Conservation (phyloP, 1,140 invertebrate species). For the Drosophila truncata region DNA sequence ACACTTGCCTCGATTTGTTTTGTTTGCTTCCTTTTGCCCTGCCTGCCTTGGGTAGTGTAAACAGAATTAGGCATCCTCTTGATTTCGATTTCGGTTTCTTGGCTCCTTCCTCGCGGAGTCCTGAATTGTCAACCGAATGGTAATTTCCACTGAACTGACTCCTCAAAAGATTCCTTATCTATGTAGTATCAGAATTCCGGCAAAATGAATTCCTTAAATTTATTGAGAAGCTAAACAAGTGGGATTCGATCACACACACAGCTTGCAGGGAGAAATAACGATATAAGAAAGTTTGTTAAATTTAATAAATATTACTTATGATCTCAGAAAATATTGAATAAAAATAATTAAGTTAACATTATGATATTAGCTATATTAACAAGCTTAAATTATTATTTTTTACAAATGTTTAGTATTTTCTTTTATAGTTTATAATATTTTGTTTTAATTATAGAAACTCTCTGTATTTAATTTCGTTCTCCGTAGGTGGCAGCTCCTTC, state of each 20-base stretch:
- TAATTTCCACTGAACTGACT: conserved; percentile 20
- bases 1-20: conserved; percentile 61
- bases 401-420: neutral
- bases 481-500: neutral
- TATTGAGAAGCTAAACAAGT: conserved; percentile 2
- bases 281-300: neutral
- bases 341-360: neutral
- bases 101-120: conserved; percentile 1
- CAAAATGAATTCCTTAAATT: conserved; percentile 1
- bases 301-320: neutral
- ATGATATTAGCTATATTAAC: neutral
- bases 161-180: conserved; percentile 1
- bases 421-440: neutral
- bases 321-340: no score
- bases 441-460: neutral
- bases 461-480: neutral
- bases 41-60: conserved; percentile 19
- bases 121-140: conserved; percentile 17
- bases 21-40: conserved; percentile 18
- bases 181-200: neutral
- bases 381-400: neutral
- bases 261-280: neutral
- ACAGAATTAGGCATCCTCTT: conserved; percentile 19
- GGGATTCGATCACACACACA: neutral
- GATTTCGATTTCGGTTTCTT: conserved; percentile 5